Conservation (phyloP, 2,797 vertebrate genomes). For the Dallia pectoralis region DNA sequence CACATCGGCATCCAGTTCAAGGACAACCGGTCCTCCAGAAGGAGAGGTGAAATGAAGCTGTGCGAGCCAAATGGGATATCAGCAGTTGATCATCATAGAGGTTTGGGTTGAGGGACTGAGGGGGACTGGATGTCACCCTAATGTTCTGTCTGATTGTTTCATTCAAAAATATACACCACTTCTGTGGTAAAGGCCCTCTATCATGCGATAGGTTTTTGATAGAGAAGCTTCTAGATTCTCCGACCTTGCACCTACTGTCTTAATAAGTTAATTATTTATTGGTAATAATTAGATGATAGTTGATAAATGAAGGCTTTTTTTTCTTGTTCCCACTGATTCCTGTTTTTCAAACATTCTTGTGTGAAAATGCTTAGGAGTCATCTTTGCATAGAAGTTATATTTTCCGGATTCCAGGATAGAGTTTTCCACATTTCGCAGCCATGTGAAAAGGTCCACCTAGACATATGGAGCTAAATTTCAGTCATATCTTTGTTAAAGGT, state of each 20-base stretch:
- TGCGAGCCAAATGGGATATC: constrained; percentile 40
- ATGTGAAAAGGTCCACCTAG: too few relatives aligned
- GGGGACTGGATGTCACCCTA: not conserved
- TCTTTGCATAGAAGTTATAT: too few relatives aligned
- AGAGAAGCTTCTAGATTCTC: not conserved
- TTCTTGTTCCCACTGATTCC: too few relatives aligned
- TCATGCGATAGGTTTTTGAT: not conserved
- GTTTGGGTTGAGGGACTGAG: not conserved
- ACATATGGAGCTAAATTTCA: too few relatives aligned
- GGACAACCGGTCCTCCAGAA: constrained; percentile 41
- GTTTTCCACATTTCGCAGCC: too few relatives aligned
- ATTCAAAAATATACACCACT: not conserved
- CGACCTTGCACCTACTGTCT: not conserved
- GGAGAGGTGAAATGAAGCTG: constrained; percentile 27
- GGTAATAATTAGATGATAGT: not conserved
- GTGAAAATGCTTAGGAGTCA: too few relatives aligned
- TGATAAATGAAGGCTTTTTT: not conserved
- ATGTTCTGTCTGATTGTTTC: not conserved
- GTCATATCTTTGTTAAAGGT: too few relatives aligned
- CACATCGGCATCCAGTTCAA: constrained; percentile 58
- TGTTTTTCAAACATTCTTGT: too few relatives aligned
- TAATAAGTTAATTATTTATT: too few relatives aligned
- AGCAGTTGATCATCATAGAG: constrained; percentile 40
- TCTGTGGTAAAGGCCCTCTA: not conserved
- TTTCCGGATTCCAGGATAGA: too few relatives aligned